Evolutionary conservation across 2,888 invertebrate genomes (phyloP).

Genomic region (Nysson spinosus): DNA sequence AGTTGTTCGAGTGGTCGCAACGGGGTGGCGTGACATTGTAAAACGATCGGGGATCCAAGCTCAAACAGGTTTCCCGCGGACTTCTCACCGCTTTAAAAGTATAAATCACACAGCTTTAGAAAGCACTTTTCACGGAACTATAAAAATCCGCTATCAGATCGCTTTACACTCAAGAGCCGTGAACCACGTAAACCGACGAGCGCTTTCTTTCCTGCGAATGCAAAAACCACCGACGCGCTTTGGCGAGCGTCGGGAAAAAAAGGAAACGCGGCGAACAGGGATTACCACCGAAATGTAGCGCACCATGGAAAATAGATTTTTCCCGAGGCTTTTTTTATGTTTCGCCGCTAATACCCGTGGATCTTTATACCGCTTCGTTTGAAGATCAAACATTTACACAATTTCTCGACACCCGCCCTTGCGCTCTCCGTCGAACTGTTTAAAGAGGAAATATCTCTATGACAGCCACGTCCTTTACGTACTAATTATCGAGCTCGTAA

Average conservation of each 20-base stretch:
- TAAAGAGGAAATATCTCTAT: neutral
- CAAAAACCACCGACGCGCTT: slow-evolving; percentile 19
- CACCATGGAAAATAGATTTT: too few species aligned
- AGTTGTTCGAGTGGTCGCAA: too few species aligned
- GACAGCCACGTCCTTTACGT: neutral
- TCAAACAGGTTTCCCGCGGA: slow-evolving; percentile 1
- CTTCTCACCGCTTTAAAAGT: slow-evolving; percentile 8
- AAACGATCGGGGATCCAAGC: neutral
- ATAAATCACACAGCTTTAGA: slow-evolving; percentile 21
- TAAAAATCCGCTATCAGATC: slow-evolving; percentile 38
- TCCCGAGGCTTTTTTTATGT: too few species aligned
- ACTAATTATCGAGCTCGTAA: slow-evolving; percentile 1
- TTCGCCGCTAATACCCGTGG: neutral
- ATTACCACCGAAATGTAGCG: too few species aligned
- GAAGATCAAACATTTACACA: neutral
- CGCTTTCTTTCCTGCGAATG: slow-evolving; percentile 10
- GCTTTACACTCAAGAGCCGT: slow-evolving; percentile 26
- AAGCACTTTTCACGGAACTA: slow-evolving; percentile 26
- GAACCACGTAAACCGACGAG: slow-evolving; percentile 25
- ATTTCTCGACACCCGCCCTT: neutral
- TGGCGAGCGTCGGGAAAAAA: too few species aligned
- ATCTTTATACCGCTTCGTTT: slow-evolving; percentile 1
- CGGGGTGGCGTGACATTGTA: neutral
- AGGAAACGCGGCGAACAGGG: too few species aligned
- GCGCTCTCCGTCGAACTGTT: neutral